These are phyloP conservation scores for Harpalus rufipes DNA, from an alignment of 2,888 invertebrate species.

Conservation along the genomic window DNA sequence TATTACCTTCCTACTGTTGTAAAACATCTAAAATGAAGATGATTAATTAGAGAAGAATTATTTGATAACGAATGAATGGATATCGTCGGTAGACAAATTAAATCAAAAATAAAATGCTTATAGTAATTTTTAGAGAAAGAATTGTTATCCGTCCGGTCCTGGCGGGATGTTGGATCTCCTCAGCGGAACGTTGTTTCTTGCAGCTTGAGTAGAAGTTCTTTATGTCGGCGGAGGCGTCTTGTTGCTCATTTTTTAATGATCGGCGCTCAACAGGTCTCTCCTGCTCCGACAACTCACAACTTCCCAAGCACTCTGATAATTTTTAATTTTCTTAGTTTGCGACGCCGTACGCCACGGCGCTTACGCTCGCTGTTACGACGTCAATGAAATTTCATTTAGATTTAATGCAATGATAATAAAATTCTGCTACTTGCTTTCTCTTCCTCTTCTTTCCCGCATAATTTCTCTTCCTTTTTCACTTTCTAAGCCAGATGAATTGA, in stretches of 20 bases:
- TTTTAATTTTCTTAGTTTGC: slow-evolving; percentile 66
- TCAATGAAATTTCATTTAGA: slow-evolving; percentile 66
- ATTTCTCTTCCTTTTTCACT: slow-evolving; percentile 55
- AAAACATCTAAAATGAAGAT: too few species aligned
- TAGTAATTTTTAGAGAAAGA: neutral
- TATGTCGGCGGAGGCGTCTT: slow-evolving; percentile 39
- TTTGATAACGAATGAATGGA: too few species aligned
- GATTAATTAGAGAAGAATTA: too few species aligned
- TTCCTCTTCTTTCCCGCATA: slow-evolving; percentile 52
- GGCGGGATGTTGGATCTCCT: neutral
- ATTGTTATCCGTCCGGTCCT: slow-evolving; percentile 8
- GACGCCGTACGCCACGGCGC: slow-evolving; percentile 50
- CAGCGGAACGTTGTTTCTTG: slow-evolving; percentile 41
- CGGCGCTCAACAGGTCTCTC: slow-evolving; percentile 64
- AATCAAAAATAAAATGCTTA: too few species aligned
- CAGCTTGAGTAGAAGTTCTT: slow-evolving; percentile 31
- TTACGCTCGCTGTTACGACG: slow-evolving; percentile 62
- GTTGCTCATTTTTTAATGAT: slow-evolving; percentile 67
- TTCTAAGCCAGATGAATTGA: slow-evolving; percentile 53
- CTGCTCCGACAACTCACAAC: slow-evolving; percentile 36
- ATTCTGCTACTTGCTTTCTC: slow-evolving; percentile 59
- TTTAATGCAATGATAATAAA: slow-evolving; percentile 67
- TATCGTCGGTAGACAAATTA: too few species aligned
- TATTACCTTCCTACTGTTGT: too few species aligned
- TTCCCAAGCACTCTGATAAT: slow-evolving; percentile 62